A percentile compares a stretch with the other conserved stretches of the same genome.
Evolutionary conservation across 2,113 vertebrate species (phyloP).

Genomic region (Prietella phreatophila): DNA sequence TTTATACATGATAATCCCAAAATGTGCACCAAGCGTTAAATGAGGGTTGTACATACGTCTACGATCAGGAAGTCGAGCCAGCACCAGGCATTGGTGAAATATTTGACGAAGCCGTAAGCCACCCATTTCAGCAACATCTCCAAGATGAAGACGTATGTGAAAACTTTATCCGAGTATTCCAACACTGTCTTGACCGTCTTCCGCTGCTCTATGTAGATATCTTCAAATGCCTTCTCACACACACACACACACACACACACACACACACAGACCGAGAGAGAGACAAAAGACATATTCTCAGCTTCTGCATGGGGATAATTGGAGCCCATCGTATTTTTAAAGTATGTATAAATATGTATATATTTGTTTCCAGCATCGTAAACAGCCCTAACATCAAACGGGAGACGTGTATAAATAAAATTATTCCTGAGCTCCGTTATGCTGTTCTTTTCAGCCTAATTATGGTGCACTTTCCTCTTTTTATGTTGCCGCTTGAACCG

Average conservation of each 20-base stretch:
- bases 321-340: not conserved
- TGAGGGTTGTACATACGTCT: slow-evolving; percentile 80
- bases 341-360: not conserved
- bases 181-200: slow-evolving; percentile 91
- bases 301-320: not conserved
- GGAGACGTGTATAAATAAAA: not conserved
- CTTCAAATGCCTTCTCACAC: slow-evolving; percentile 88
- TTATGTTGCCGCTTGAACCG: not conserved
- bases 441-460: not conserved
- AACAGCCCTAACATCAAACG: not conserved
- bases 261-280: not conserved
- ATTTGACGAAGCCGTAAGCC: slow-evolving; percentile 93
- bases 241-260: slow-evolving; percentile 23
- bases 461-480: not conserved
- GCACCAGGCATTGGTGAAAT: slow-evolving; percentile 99
- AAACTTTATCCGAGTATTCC: slow-evolving; percentile 96
- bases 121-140: slow-evolving; percentile 99
- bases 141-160: slow-evolving; percentile 96
- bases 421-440: not conserved
- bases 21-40: too few relatives aligned
- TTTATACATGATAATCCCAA: too few relatives aligned
- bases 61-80: slow-evolving; percentile 99
- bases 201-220: slow-evolving; percentile 93
- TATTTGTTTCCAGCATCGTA: not conserved
- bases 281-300: not conserved